Conservation (phyloP, 2,888 invertebrate species). For the Drosophila neoperkinsi region DNA sequence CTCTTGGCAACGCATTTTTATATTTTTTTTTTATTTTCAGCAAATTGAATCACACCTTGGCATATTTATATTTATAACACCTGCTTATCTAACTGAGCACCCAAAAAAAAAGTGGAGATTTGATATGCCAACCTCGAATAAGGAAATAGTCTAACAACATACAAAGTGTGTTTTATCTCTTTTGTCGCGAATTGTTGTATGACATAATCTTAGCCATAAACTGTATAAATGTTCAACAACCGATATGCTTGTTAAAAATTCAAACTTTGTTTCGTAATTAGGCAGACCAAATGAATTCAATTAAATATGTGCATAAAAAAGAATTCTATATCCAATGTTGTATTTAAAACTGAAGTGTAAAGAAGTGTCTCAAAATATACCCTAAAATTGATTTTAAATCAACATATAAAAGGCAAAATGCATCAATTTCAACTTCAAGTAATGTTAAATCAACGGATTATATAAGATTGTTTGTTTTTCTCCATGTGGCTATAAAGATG, state of each 20-base stretch:
- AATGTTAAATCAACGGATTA: not conserved
- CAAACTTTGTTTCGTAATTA: not conserved
- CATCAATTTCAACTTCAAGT: no score
- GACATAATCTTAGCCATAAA: not conserved
- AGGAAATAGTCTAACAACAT: not conserved
- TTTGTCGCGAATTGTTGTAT: not conserved
- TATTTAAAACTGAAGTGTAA: not conserved
- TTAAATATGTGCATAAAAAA: not conserved
- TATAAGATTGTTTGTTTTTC: not conserved
- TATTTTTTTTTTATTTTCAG: conserved; percentile 8
- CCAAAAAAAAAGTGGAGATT: conserved; percentile 25
- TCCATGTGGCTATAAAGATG: not conserved
- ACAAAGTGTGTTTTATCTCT: not conserved
- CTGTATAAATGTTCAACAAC: not conserved
- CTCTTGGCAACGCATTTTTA: conserved; percentile 14
- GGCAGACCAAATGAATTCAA: not conserved
- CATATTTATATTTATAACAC: conserved; percentile 18
- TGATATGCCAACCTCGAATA: conserved; percentile 9
- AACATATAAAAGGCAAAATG: not conserved
- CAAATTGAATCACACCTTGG: conserved; percentile 24
- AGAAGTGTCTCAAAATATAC: not conserved
- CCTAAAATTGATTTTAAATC: not conserved
- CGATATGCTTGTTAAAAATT: not conserved
- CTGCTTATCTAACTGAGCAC: conserved; percentile 29
- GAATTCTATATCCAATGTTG: not conserved